phyloP scores from a whole-genome alignment of 23 tunicate species.

The Ciona savignyi region DNA sequence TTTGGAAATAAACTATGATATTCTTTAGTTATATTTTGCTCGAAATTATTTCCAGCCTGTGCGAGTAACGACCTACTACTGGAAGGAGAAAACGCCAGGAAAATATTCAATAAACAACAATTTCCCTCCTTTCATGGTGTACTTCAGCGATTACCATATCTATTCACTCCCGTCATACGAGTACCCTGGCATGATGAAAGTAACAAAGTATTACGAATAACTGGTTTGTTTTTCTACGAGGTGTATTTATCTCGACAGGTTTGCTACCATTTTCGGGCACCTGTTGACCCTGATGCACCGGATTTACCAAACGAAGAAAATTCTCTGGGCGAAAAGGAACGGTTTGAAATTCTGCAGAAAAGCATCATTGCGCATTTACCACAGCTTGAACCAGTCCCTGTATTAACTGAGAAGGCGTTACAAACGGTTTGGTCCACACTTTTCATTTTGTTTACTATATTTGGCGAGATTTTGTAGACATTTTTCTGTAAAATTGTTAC shows the following conservation, averaged over 20 bases:
- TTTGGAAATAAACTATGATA: too few relatives aligned
- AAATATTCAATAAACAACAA: constrained; percentile 17
- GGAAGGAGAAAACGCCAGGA: constrained; percentile 49
- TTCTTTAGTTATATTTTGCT: too few relatives aligned
- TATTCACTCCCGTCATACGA: constrained; percentile 88
- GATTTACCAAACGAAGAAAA: neutral
- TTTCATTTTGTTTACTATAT: neutral
- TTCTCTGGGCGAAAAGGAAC: constrained; percentile 9
- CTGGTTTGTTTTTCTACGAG: too few relatives aligned
- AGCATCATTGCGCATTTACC: constrained; percentile 30
- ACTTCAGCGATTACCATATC: constrained; percentile 12
- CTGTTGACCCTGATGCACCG: constrained; percentile 48
- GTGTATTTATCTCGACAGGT: too few relatives aligned
- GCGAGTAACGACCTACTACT: constrained; percentile 35
- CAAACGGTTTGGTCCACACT: constrained; percentile 32
- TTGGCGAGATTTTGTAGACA: too few relatives aligned
- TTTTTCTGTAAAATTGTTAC: too few relatives aligned
- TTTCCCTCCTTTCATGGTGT: constrained; percentile 35
- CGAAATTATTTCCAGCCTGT: constrained; percentile 22
- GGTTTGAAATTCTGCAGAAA: constrained; percentile 10
- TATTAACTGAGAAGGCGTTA: constrained; percentile 26
- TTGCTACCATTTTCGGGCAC: constrained; percentile 43
- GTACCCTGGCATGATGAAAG: constrained; percentile 73
- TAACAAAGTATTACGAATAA: neutral
- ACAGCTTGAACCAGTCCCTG: constrained; percentile 23